phyloP scores from a whole-genome alignment of 2,113 vertebrate species.

The Oceanites oceanicus region DNA sequence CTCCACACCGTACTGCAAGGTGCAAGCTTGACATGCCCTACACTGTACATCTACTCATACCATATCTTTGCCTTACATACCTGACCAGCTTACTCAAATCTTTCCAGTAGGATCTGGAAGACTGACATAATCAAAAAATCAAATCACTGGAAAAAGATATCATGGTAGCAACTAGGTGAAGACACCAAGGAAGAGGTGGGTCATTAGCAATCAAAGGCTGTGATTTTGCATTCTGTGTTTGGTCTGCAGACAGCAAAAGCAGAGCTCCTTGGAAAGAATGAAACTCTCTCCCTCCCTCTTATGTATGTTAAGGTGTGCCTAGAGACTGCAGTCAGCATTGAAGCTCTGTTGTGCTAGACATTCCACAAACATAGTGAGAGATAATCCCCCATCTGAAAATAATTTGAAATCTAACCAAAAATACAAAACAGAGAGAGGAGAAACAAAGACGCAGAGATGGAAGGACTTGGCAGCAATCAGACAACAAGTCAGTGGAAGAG shows the following conservation, averaged over 20 bases:
- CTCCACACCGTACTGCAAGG: not conserved
- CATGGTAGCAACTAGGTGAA: not conserved
- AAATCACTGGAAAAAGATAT: not conserved
- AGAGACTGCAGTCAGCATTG: not conserved
- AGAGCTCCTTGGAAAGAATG: slow-evolving; percentile 23
- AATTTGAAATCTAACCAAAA: slow-evolving; percentile 40
- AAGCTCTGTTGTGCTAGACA: not conserved
- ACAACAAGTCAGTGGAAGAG: not conserved
- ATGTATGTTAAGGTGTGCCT: slow-evolving; percentile 35
- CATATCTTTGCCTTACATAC: not conserved
- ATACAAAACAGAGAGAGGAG: not conserved
- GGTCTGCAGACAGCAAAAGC: not conserved
- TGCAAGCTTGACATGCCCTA: not conserved
- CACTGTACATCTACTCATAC: not conserved
- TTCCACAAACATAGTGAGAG: slow-evolving; percentile 50
- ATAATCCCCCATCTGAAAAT: slow-evolving; percentile 43
- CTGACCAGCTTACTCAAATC: not conserved
- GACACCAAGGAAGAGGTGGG: not conserved
- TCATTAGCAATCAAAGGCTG: not conserved
- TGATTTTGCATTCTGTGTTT: not conserved
- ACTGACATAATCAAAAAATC: not conserved
- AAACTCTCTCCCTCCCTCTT: not conserved
- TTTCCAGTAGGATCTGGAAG: not conserved
- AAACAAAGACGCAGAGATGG: not conserved
- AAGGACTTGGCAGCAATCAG: not conserved